Conservation (phyloP, 2,113 vertebrate genomes). For the Tragelaphus strepsiceros region DNA sequence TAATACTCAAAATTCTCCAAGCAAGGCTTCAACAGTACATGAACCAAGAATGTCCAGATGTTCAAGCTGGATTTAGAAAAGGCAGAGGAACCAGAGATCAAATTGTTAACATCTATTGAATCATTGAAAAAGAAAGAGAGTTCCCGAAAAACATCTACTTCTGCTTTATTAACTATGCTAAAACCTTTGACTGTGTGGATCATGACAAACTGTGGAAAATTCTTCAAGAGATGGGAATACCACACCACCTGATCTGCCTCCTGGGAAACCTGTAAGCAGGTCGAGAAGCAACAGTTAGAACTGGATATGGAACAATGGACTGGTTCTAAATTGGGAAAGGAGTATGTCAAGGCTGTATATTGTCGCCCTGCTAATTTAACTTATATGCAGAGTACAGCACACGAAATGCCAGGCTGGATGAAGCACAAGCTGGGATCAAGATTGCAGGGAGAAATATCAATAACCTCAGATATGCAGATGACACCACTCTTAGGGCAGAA, state of each 20-base stretch:
- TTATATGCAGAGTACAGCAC: background rate
- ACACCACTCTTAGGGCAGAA: background rate
- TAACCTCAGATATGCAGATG: background rate
- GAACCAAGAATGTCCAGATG: background rate
- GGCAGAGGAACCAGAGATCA: background rate
- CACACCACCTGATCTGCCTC: background rate
- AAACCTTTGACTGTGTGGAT: background rate
- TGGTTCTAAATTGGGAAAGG: background rate
- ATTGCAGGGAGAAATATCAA: background rate
- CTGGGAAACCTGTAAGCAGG: background rate
- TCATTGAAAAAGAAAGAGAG: background rate
- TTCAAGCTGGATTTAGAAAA: background rate
- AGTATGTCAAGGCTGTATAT: background rate
- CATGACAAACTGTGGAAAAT: background rate
- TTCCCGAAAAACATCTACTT: background rate
- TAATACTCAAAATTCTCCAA: background rate
- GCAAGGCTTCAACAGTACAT: background rate
- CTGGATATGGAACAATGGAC: background rate
- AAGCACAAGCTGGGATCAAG: background rate
- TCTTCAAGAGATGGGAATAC: background rate
- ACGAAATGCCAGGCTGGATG: background rate
- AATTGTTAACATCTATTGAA: background rate
- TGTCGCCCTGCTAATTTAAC: background rate
- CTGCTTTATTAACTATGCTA: background rate
- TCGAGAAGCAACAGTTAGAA: background rate